A percentile compares a stretch with the other conserved stretches of the same genome.
Conservation (phyloP, 2,888 invertebrate species). For the Brachyopa scutellaris region DNA sequence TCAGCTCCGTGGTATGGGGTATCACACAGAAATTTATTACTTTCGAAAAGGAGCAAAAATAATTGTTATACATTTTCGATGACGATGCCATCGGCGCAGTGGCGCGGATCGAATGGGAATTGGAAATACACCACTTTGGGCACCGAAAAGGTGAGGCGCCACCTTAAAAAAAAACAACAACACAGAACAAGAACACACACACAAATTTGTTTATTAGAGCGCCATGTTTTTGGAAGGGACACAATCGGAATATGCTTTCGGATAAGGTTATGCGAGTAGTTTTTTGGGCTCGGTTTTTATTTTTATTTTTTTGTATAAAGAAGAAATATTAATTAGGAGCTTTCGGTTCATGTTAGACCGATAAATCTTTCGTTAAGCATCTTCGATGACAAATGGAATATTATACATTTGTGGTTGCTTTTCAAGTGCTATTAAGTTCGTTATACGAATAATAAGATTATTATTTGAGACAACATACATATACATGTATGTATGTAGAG, state of each 20-base stretch:
- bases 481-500: no score
- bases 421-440: no score
- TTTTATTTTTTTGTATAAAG: no score
- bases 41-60: conserved; percentile 68
- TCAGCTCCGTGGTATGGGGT: conserved; percentile 69
- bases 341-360: conserved; percentile 30
- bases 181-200: neutral
- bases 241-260: conserved; percentile 33
- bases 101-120: conserved; percentile 38
- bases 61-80: conserved; percentile 55
- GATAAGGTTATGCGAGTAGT: conserved; percentile 1
- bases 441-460: no score
- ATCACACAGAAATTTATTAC: conserved; percentile 70
- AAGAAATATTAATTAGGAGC: conserved; percentile 47
- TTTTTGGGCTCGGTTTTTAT: conserved; percentile 15
- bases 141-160: conserved; percentile 69
- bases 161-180: conserved; percentile 39
- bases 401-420: neutral
- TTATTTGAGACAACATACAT: no score
- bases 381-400: neutral
- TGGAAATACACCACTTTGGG: conserved; percentile 49
- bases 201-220: conserved; percentile 54
- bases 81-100: neutral
- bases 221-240: conserved; percentile 25
- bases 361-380: conserved; percentile 1